Percentiles rank a stretch among this genome's conserved stretches.
These are phyloP conservation scores for Phataginus tetradactyla DNA, from an alignment of 2,797 vertebrate genomes.

Conservation along the genomic window DNA sequence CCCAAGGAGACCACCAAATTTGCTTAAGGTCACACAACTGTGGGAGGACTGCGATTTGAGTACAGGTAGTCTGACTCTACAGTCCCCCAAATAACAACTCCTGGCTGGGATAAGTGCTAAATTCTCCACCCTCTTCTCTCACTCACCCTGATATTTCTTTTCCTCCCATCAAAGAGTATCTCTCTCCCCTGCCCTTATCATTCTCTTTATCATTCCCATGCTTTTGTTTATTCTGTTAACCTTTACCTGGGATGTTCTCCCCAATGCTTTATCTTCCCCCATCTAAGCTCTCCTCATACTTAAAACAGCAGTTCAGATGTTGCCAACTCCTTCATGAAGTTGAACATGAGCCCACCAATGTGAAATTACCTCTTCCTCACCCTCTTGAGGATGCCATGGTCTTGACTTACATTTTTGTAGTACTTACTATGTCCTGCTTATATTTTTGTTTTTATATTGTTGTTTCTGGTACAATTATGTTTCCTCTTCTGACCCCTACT, in stretches of 20 bases:
- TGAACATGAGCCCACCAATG: background rate
- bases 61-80: background rate
- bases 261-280: background rate
- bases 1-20: background rate
- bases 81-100: background rate
- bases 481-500: background rate
- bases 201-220: background rate
- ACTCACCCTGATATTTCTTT: background rate
- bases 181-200: background rate
- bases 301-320: background rate
- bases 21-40: background rate
- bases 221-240: background rate
- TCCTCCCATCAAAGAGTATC: background rate
- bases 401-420: background rate
- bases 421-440: background rate
- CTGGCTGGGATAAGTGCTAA: background rate
- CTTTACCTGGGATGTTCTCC: background rate
- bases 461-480: background rate
- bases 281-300: background rate
- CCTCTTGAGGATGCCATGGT: background rate
- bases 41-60: conserved; percentile 21
- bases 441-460: conserved; percentile 9
- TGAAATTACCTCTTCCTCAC: background rate
- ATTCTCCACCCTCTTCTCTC: background rate
- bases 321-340: background rate